Evolutionary conservation across 2,797 vertebrate genomes (phyloP), one percentile per base, ranked within the genome.

Genomic region (Scomberomorus guttatus): DNA sequence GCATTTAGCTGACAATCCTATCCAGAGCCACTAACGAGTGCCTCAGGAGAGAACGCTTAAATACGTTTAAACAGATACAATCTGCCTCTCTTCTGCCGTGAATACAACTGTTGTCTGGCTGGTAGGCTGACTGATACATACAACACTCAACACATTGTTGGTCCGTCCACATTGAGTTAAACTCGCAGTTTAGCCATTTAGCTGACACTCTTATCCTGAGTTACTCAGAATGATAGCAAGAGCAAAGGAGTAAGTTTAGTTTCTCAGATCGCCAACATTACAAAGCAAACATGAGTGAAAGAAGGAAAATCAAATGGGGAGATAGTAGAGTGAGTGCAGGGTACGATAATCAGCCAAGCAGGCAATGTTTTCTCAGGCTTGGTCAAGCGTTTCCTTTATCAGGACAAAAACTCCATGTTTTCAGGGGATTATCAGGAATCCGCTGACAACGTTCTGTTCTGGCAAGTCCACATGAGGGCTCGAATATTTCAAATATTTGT

Each of bases 1-100:
- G 61, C 42, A 73, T 82, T 80, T 39, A 66, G 81, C 79, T 55
- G 75, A 80, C 52, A n/a, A 51, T 80, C 61, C 58, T 17, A 65
- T 59, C 27, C 73, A 63, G 56, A 62, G 44, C 34, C 55, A 27
- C 34, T 72, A 44, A 34, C 20, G 24, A 50, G 14, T 9, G 1
- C 39, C 62, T 81, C 60, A 29, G 39, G 66, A 52, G 56, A 64
- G 65, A 15, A 3, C 17, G 6, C 48, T 48, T 56, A 68, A 83
- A 64, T 25, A 25, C 25, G 77, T 56, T 83, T 76, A 72, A 69
- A 60, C 32, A 7, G 51, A 76, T 32, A 42, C 76, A 78, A 79
- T 72, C 55, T 54, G 75, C 63, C 69, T 32, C 56, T 79, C 61
- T 54, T 37, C 20, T 27, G 56, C 69, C 18, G 51, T 78, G 73